Conservation (phyloP, 2,797 vertebrate species). For the Scarus forsteni region DNA sequence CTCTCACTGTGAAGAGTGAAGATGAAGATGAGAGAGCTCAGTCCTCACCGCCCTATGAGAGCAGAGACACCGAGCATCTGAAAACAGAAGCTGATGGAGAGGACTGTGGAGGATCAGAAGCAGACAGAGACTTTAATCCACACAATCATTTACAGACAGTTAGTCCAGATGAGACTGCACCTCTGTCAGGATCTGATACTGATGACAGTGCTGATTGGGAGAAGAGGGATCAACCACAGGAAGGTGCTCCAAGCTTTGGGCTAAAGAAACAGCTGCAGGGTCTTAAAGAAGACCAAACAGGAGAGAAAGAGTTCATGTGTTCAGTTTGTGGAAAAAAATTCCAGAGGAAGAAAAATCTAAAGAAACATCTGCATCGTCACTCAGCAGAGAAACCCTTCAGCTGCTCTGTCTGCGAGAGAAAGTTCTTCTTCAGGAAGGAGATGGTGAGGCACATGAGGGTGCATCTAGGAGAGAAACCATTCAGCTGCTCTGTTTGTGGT, state of each 20-base stretch:
- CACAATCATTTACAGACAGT: background rate
- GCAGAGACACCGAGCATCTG: background rate
- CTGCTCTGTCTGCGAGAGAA: no score
- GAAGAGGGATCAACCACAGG: background rate
- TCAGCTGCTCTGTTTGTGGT: no score
- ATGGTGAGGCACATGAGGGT: no score
- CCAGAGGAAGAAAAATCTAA: background rate
- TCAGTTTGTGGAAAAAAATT: no score
- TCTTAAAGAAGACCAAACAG: no score
- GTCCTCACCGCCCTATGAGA: background rate
- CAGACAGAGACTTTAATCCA: background rate
- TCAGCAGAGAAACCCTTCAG: background rate
- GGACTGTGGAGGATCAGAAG: background rate
- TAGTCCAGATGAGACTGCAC: background rate
- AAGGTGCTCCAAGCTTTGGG: no score
- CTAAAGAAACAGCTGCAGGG: no score
- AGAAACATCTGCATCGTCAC: background rate
- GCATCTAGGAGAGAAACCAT: background rate
- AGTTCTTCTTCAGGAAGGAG: background rate
- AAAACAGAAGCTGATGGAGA: conserved; percentile 2
- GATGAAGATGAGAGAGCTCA: background rate
- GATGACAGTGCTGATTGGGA: background rate
- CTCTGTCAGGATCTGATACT: background rate
- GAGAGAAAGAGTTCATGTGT: background rate
- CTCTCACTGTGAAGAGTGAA: background rate